Base-by-base conservation (phyloP, 2,797 vertebrate species). In the Acestrorhynchus altus region DNA sequence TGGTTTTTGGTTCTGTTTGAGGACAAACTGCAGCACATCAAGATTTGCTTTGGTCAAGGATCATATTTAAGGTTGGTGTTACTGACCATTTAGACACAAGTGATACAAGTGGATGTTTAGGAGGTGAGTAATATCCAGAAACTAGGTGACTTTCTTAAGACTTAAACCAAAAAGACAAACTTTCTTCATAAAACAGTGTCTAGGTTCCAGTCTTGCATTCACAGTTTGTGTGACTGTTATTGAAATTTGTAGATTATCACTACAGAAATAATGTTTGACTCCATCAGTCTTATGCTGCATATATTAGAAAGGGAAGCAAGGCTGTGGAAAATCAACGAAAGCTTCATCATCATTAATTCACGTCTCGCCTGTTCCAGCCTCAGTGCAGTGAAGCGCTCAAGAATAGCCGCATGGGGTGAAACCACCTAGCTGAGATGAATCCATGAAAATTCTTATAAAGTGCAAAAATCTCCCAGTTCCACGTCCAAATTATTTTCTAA, bases 391-490 rank as follows among this genome's bases (percentile, higher is more conserved):
- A 22, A 51, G 26, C 18, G 63, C 39, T 13, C 51, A 12, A 8
- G 22, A 80, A 40, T 24, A 16, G 63, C 10, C 42, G 8, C 13
- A 54, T 66, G 20, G 26, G 24, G 12, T n/a, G 11, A 12, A 28
- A 18, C 57, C 66, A 18, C 40, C 28, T 47, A 42, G 69, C n/a
- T 47, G 56, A 73, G 54, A 60, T n/a, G 9, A 57, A 35, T 67
- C 57, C 24, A 44, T 67, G 71, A 73, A 68, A 47, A 35, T 73
- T 73, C 40, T 61, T 61, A 26, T 70, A 72, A 81, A 79, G 73
- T 79, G 80, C 74, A 74, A 79, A 71, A 68, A 59, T 64, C 67
- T 74, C 74, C 44, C 63, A 57, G 28, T 39, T 68, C n/a, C 24
- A 66, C 40, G 22, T 44, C 57, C 71, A 44, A 26, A 39, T 35